Conservation (phyloP, 2,113 vertebrate species). For the Cardinalis cardinalis region DNA sequence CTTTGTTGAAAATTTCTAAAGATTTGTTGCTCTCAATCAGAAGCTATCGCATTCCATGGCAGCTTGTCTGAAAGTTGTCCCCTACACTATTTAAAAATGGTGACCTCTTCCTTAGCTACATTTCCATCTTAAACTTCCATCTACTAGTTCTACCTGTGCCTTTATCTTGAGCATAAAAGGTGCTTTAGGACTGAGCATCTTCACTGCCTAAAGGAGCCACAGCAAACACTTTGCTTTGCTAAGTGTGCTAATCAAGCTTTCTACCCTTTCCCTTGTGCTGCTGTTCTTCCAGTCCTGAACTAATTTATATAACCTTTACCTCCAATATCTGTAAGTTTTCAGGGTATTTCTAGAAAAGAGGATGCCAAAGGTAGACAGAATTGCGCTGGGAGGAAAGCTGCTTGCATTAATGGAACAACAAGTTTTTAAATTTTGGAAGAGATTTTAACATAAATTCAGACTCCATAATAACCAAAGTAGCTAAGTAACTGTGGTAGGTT, state of each 20-base stretch:
- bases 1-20: background rate
- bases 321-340: background rate
- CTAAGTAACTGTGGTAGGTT: background rate
- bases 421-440: background rate
- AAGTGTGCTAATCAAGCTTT: background rate
- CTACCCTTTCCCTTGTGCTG: background rate
- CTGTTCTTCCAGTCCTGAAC: background rate
- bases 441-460: background rate
- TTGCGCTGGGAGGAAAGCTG: background rate
- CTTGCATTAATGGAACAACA: background rate
- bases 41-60: background rate
- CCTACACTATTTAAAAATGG: background rate
- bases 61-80: background rate
- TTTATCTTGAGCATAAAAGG: background rate
- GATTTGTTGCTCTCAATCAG: background rate
- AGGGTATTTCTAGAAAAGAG: background rate
- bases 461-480: background rate
- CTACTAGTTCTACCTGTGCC: background rate
- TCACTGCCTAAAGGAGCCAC: background rate
- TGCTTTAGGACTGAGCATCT: background rate
- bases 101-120: background rate
- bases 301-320: background rate
- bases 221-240: background rate
- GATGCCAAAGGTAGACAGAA: background rate
- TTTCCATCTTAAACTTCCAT: background rate